These are phyloP conservation scores for Coenobita brevimanus DNA, from an alignment of 1,140 invertebrate species.

Conservation along the genomic window DNA sequence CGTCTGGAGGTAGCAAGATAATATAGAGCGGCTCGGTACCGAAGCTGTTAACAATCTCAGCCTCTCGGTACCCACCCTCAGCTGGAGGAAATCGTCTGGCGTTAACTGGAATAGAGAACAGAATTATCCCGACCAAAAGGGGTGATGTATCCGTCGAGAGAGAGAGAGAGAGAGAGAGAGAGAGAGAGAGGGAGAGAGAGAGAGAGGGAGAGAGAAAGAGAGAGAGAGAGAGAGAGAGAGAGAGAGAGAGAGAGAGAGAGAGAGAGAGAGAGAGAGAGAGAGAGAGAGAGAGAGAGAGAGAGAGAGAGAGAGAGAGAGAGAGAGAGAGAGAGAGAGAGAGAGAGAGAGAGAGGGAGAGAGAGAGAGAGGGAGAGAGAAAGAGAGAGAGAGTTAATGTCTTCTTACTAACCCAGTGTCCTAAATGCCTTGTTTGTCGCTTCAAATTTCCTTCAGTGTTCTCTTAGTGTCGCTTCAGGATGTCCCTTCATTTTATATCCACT, in stretches of 20 bases:
- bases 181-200: not conserved
- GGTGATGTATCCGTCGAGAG: not conserved
- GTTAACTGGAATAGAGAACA: no score
- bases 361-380: not conserved
- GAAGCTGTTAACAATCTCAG: no score
- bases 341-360: slow-evolving; percentile 6
- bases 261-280: slow-evolving; percentile 2
- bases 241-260: not conserved
- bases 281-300: not conserved
- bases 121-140: no score
- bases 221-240: slow-evolving; percentile 9
- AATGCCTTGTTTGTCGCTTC: not conserved
- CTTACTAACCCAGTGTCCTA: not conserved
- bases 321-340: not conserved
- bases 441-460: not conserved
- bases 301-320: not conserved
- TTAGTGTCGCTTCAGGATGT: not conserved
- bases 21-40: no score
- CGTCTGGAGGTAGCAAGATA: no score
- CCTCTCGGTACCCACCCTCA: no score
- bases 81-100: no score
- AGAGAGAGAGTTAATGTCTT: not conserved
- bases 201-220: not conserved
- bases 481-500: not conserved
- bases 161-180: not conserved